phyloP scores from a whole-genome alignment of 2,113 vertebrate genomes.

The Megaceryle torquata region DNA sequence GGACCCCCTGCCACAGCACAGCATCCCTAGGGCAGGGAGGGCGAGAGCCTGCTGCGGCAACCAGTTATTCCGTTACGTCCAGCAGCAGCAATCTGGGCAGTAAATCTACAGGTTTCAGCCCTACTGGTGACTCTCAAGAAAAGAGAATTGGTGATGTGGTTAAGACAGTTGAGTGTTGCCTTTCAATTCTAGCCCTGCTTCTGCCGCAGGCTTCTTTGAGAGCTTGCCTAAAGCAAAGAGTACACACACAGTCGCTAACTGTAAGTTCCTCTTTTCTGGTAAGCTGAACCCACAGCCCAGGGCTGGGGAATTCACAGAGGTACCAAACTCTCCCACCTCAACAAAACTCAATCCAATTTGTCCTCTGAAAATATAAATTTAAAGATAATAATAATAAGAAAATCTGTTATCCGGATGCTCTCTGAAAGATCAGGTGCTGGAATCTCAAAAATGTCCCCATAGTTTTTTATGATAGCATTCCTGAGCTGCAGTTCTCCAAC shows the following conservation, averaged over 20 bases:
- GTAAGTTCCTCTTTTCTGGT: neutral
- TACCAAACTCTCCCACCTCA: neutral
- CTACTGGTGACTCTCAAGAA: neutral
- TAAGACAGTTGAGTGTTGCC: conserved; percentile 24
- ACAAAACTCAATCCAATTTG: neutral
- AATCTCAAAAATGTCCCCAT: neutral
- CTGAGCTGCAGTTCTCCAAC: neutral
- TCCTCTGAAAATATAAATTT: neutral
- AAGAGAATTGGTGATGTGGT: neutral
- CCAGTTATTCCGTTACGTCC: neutral
- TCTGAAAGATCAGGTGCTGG: neutral
- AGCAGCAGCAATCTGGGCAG: neutral
- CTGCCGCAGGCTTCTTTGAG: neutral
- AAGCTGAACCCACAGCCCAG: rapidly evolving
- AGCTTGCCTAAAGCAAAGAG: neutral
- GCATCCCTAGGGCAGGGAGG: neutral
- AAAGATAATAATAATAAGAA: no score
- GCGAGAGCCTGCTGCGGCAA: rapidly evolving
- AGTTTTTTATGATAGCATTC: neutral
- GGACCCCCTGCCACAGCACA: neutral
- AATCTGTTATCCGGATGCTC: neutral
- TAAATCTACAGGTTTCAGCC: neutral
- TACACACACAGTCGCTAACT: neutral
- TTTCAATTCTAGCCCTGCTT: neutral
- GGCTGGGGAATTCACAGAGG: neutral